Percentiles rank a stretch among this genome's conserved stretches.
phyloP scores from a whole-genome alignment of 2,113 vertebrate species.

The Poeciliopsis prolifica region DNA sequence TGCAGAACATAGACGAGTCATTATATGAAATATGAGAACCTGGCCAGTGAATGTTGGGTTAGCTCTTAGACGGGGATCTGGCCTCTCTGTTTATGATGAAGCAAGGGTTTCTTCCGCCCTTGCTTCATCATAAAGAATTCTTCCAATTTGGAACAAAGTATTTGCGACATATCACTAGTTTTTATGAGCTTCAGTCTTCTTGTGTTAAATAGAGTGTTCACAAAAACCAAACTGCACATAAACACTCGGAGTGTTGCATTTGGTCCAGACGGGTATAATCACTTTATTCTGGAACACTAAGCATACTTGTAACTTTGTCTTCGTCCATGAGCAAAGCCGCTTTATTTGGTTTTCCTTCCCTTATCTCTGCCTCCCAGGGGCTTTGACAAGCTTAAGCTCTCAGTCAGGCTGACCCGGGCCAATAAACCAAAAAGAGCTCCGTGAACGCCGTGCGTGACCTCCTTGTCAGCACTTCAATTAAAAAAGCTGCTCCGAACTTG shows the following conservation, averaged over 20 bases:
- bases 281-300: constrained; percentile 48
- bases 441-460: constrained; percentile 35
- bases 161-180: neutral
- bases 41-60: constrained; percentile 30
- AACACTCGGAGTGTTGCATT: constrained; percentile 14
- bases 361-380: constrained; percentile 62
- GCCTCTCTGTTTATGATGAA: neutral
- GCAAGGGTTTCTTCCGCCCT: neutral
- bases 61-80: constrained; percentile 25
- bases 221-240: constrained; percentile 6
- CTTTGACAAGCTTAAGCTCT: constrained; percentile 49
- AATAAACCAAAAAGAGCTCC: constrained; percentile 39
- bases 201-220: neutral
- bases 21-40: constrained; percentile 60
- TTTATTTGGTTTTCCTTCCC: constrained; percentile 67
- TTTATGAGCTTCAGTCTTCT: neutral
- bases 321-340: constrained; percentile 57
- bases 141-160: neutral
- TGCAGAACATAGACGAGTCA: constrained; percentile 35
- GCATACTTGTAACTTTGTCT: constrained; percentile 50
- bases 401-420: constrained; percentile 47
- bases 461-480: constrained; percentile 48
- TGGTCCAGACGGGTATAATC: constrained; percentile 46
- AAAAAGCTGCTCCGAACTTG: constrained; percentile 14
- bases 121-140: neutral